Evolutionary conservation across 1,140 invertebrate genomes (phyloP).

Genomic region (Metopolophium dirhodum): DNA sequence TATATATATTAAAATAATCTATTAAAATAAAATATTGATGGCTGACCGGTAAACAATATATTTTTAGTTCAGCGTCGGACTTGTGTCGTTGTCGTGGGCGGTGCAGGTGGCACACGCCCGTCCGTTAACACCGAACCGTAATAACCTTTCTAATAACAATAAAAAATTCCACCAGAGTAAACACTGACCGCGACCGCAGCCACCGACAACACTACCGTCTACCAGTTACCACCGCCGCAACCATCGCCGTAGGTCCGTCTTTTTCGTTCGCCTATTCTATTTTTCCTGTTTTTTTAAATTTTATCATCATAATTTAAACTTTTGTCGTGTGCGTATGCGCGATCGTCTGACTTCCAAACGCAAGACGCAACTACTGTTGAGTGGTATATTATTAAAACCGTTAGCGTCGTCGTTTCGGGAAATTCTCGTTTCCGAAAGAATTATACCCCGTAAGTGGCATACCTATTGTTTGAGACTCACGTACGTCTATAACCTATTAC

Average conservation of each 20-base stretch:
- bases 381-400: background rate
- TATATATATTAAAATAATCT: background rate
- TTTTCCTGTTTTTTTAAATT: background rate
- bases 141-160: constrained; percentile 24
- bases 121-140: background rate
- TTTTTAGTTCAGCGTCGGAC: background rate
- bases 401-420: background rate
- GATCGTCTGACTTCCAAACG: background rate
- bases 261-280: background rate
- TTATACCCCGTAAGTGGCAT: background rate
- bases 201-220: background rate
- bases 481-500: background rate
- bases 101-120: background rate
- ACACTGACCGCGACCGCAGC: background rate
- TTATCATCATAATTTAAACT: background rate
- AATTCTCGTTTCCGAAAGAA: background rate
- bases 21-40: background rate
- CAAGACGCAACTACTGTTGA: too few relatives aligned
- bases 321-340: background rate
- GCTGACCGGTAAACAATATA: background rate
- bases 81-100: background rate
- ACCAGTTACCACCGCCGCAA: background rate
- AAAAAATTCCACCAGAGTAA: constrained; percentile 33
- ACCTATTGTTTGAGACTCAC: background rate
- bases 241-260: background rate